Conservation (phyloP, 2,797 vertebrate genomes). For the Chaetophractus vellerosus region DNA sequence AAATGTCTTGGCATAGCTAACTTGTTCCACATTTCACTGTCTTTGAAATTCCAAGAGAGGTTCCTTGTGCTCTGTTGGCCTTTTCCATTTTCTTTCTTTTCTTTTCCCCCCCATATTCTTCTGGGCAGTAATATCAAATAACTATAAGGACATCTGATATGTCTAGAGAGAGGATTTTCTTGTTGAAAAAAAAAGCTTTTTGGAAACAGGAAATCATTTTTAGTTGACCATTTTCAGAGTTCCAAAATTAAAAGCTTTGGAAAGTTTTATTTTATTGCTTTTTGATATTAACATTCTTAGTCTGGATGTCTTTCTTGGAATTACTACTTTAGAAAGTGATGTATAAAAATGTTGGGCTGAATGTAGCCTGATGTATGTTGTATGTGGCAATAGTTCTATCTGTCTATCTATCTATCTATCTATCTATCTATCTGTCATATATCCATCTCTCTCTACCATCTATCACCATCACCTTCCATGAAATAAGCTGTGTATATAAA, state of each 20-base stretch:
- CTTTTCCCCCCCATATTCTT: slow-evolving; percentile 64
- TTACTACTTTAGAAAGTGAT: slow-evolving; percentile 64
- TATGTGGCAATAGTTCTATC: neutral
- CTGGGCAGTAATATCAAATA: slow-evolving; percentile 73
- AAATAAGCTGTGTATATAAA: neutral
- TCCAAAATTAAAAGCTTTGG: slow-evolving; percentile 71
- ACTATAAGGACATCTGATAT: slow-evolving; percentile 77
- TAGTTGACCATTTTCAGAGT: slow-evolving; percentile 76
- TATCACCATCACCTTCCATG: neutral
- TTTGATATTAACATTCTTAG: slow-evolving; percentile 73
- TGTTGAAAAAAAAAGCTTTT: slow-evolving; percentile 64
- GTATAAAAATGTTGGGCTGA: slow-evolving; percentile 25
- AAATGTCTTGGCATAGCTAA: slow-evolving; percentile 70
- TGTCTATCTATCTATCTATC: neutral
- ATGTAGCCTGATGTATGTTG: neutral
- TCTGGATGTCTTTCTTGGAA: slow-evolving; percentile 58
- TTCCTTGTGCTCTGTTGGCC: slow-evolving; percentile 68
- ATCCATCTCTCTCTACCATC: no score
- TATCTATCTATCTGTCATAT: neutral
- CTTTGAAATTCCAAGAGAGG: slow-evolving; percentile 71
- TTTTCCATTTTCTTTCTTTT: slow-evolving; percentile 62
- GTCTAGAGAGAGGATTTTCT: slow-evolving; percentile 82
- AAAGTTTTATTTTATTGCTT: slow-evolving; percentile 76
- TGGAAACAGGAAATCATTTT: slow-evolving; percentile 81
- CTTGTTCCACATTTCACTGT: slow-evolving; percentile 71